phyloP scores from a whole-genome alignment of 2,888 invertebrate genomes.

The Chrysolina americana region DNA sequence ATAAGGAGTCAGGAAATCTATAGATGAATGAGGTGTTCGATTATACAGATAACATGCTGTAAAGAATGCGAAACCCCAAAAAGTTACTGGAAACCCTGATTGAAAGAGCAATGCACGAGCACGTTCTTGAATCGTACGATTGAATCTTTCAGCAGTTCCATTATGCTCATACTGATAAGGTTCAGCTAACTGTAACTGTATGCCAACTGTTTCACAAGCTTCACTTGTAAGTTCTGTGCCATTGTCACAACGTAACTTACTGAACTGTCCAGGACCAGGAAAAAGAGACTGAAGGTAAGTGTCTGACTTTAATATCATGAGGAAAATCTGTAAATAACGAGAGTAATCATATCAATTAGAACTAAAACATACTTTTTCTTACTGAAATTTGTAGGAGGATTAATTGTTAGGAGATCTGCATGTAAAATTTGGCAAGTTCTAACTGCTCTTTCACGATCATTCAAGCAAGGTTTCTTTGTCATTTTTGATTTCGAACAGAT shows the following conservation, averaged over 20 bases:
- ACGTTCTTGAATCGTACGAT: slow-evolving; percentile 6
- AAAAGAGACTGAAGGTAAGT: background rate
- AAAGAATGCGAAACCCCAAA: background rate
- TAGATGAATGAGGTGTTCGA: background rate
- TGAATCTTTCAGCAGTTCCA: background rate
- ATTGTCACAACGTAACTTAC: background rate
- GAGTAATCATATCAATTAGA: background rate
- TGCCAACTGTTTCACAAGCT: background rate
- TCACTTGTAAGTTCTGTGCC: slow-evolving; percentile 1
- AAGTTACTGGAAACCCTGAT: background rate
- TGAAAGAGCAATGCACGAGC: background rate
- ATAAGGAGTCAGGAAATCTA: background rate
- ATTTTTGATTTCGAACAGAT: background rate
- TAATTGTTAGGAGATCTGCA: background rate
- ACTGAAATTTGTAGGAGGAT: background rate
- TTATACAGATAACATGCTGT: background rate
- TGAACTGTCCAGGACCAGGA: slow-evolving; percentile 18
- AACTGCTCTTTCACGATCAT: background rate
- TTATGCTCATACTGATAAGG: background rate
- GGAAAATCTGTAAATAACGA: background rate
- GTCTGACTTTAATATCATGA: background rate
- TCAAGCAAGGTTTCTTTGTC: background rate
- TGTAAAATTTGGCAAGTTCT: background rate
- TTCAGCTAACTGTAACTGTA: background rate
- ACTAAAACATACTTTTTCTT: background rate